phyloP scores from a whole-genome alignment of 1,140 invertebrate genomes.

The Hypothenemus hampei region DNA sequence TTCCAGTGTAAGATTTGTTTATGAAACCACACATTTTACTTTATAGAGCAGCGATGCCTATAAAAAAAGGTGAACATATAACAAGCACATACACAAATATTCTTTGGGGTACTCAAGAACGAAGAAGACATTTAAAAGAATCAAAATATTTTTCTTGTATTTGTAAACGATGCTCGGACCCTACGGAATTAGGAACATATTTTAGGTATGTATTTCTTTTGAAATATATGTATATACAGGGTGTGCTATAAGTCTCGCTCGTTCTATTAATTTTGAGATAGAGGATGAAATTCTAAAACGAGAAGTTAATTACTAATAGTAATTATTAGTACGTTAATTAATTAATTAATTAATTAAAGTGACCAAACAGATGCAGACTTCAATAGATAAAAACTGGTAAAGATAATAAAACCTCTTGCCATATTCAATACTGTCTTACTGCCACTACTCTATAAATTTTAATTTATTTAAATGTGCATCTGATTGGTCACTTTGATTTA shows the following conservation, averaged over 20 bases:
- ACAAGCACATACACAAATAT: slow-evolving; percentile 63
- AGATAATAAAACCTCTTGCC: no score
- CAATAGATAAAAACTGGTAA: no score
- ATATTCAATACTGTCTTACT: no score
- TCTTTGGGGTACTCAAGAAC: slow-evolving; percentile 58
- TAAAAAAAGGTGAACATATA: slow-evolving; percentile 53
- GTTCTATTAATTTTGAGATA: no score
- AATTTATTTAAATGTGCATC: no score
- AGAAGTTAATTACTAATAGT: no score
- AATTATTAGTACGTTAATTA: neutral
- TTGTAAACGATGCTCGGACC: slow-evolving; percentile 58
- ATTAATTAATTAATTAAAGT: neutral
- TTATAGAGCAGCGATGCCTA: slow-evolving; percentile 50
- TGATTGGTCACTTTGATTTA: no score
- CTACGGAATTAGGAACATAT: slow-evolving; percentile 59
- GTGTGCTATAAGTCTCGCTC: no score
- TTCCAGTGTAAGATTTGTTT: neutral
- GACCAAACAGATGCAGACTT: no score
- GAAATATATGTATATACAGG: no score
- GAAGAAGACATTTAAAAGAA: slow-evolving; percentile 55
- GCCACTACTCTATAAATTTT: no score
- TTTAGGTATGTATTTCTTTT: slow-evolving; percentile 42
- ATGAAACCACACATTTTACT: neutral
- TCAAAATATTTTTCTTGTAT: slow-evolving; percentile 62
- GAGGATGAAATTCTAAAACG: no score